Base-by-base conservation (phyloP, 1,140 invertebrate genomes). In the Probaryconus sp. region DNA sequence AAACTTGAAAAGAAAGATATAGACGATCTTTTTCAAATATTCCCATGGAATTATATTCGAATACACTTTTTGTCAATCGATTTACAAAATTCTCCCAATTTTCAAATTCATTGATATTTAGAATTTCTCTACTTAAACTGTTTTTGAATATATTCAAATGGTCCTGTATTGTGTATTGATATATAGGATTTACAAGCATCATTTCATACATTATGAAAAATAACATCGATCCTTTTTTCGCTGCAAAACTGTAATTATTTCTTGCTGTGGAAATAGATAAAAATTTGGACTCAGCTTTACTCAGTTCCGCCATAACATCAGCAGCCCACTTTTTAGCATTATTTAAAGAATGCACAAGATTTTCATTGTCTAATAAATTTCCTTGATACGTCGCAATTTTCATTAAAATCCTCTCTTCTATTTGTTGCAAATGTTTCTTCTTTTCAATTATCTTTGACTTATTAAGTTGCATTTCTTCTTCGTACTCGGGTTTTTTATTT, bases 21-120 rank as follows among this genome's bases (percentile, higher is more conserved):
- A 97, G 83, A 81, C 97, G 97, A 86, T 97, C 95, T 38, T 92
- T 92, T 83, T 97, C 95, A 82, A 97, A 97, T 55, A 97, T 95
- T 48, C 94, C 95, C 21, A 93, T 96, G 75, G 95, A 97, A 0
- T 95, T 95, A 76, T 95, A 97, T 76, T 94, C 92, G 76, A 97
- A 97, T 0, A 97, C 91, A 80, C 94, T 95, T 75, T 93, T 93
- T 0, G 95, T 97, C 10, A 97, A 83, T 30, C 91, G 94, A 17
- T 92, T 91, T 55, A 96, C 94, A 9, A 97, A 96, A 76, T 96
- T 97, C 5, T 83, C 85, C 3, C 97, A 82, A 1, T 95, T 89
- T 73, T 92, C 93, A 1, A 82, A 73, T 0, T 96, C 79, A 21
- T 92, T 89, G 2, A 91, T 90, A 81, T 96, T 93, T 0, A 94